phyloP scores from a whole-genome alignment of 2,888 invertebrate species.

The Oscheius onirici region DNA sequence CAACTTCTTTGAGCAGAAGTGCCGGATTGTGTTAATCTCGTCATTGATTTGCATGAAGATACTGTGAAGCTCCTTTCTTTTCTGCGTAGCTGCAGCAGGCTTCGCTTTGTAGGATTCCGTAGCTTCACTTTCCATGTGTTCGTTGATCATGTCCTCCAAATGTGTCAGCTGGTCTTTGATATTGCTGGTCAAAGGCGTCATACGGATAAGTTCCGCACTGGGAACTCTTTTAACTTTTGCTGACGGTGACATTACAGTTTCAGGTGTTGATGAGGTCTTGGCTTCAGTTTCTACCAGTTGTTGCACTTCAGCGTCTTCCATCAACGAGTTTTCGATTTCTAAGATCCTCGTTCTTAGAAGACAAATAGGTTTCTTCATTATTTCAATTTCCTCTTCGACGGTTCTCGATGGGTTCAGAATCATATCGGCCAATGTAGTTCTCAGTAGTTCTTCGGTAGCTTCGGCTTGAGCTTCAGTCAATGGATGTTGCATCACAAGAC shows the following conservation, averaged over 20 bases:
- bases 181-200: constrained; percentile 58
- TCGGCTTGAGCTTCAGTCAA: constrained; percentile 62
- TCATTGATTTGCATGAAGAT: constrained; percentile 65
- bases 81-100: constrained; percentile 32
- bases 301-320: constrained; percentile 62
- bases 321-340: constrained; percentile 60
- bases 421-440: constrained; percentile 64
- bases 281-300: constrained; percentile 41
- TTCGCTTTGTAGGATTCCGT: constrained; percentile 34
- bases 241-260: constrained; percentile 24
- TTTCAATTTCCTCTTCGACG: constrained; percentile 37
- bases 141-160: constrained; percentile 56
- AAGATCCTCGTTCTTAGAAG: constrained; percentile 52
- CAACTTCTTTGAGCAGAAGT: constrained; percentile 60
- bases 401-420: constrained; percentile 58
- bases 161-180: constrained; percentile 52
- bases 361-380: constrained; percentile 56
- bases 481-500: constrained; percentile 50
- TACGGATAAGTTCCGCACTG: constrained; percentile 54
- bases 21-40: constrained; percentile 65
- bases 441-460: constrained; percentile 64
- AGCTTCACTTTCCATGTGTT: constrained; percentile 32
- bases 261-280: constrained; percentile 29
- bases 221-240: constrained; percentile 49
- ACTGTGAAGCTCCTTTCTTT: constrained; percentile 53